Base-by-base conservation (phyloP, 2,888 invertebrate genomes). In the Hirtodrosophila cameraria region DNA sequence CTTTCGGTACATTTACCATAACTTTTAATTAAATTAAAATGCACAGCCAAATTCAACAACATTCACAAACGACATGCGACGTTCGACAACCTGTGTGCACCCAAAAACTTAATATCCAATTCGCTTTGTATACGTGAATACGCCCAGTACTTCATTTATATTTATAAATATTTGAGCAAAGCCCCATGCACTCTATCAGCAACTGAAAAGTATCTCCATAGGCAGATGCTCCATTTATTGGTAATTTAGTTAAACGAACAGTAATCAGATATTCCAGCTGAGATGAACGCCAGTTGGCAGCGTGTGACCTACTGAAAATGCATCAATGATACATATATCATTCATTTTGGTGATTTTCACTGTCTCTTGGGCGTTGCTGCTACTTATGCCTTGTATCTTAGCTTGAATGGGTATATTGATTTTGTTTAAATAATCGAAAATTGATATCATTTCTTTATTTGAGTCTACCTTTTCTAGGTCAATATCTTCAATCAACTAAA, bases 1-100 rank as follows among this genome's bases (percentile, higher is more conserved):
- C 48, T 65, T 68, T 45, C 41, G 75, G 58, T 64, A 72, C 72
- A 83, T 75, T 80, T 81, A 68, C 81, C 77, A 82, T 82, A 79
- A 82, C 81, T 82, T 82, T 82, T 82, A 85, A 82, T 82, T 82
- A 75, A 85, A 82, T 82, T 82, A 82, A 85, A 85, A 77, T 85
- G 79, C 81, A 81, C 74, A 82, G 74, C 73, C 73, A 62, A 69
- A 80, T 77, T 75, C 76, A 20, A 59, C 54, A 46, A 33, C 38
- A n/a, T n/a, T n/a, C n/a, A n/a, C 45, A 41, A 49, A 46, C 27
- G 43, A 42, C 52, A 43, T 7, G 6, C 35, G 18, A n/a, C 31
- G 9, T 23, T 23, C 23, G 39, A 15, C 23, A 57, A 41, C 35
- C 13, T 23, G 36, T 52, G 66, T 43, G 41, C 55, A 23, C 54